These are phyloP conservation scores for Electrona antarctica DNA, from an alignment of 2,113 vertebrate genomes.

Conservation along the genomic window DNA sequence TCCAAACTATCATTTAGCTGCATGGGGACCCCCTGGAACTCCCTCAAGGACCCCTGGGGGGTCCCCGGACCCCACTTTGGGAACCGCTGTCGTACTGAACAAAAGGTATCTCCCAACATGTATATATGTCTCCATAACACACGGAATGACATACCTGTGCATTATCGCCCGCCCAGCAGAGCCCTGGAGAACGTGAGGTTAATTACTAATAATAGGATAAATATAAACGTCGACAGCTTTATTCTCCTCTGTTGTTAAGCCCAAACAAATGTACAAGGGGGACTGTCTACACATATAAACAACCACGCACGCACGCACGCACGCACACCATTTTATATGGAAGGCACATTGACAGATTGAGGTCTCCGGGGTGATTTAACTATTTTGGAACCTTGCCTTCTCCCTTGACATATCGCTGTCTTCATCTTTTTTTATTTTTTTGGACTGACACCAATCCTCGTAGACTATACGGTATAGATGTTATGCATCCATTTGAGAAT, in stretches of 20 bases:
- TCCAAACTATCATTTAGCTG: no score
- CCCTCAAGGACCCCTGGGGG: no score
- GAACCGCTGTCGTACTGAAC: no score
- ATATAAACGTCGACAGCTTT: conserved; percentile 58
- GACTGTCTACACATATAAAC: neutral
- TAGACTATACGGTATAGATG: neutral
- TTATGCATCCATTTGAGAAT: conserved; percentile 30
- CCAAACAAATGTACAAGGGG: neutral
- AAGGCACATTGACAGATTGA: conserved; percentile 22
- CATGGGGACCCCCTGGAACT: no score
- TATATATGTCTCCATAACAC: no score
- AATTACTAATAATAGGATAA: conserved; percentile 67
- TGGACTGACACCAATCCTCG: conserved; percentile 34
- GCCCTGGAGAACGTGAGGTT: conserved; percentile 63
- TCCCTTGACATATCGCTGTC: conserved; percentile 31
- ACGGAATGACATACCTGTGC: conserved; percentile 45
- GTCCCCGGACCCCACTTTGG: no score
- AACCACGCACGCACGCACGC: conserved; percentile 18
- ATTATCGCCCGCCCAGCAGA: conserved; percentile 49
- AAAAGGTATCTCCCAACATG: no score
- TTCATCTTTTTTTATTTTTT: conserved; percentile 4
- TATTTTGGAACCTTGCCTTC: conserved; percentile 32
- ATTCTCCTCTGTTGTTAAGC: conserved; percentile 26
- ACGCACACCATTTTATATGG: conserved; percentile 29
- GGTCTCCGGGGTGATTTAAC: conserved; percentile 26